Percentiles rank a stretch among this genome's conserved stretches.
Evolutionary conservation across 2,888 invertebrate species (phyloP).

Genomic region (Ypsolopha sequella): DNA sequence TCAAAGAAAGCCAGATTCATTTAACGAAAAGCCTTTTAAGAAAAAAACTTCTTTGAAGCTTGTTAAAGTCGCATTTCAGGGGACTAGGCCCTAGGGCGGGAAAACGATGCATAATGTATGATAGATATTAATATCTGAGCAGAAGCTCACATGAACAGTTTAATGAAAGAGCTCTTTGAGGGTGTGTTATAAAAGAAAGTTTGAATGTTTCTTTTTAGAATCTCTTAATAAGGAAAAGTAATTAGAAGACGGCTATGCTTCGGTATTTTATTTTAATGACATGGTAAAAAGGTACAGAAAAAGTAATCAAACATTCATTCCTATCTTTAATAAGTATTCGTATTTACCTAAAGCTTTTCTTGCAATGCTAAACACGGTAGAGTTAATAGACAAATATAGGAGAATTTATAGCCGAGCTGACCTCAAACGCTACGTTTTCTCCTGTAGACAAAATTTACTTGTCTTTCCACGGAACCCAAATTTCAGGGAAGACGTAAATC

Average conservation of each 20-base stretch:
- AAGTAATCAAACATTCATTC: too few species aligned
- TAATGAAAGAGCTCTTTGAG: background rate
- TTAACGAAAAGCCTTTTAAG: constrained; percentile 48
- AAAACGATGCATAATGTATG: constrained; percentile 24
- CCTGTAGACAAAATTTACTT: too few species aligned
- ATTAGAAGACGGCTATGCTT: background rate
- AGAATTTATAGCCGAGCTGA: too few species aligned
- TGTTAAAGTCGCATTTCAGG: constrained; percentile 46
- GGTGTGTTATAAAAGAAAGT: background rate
- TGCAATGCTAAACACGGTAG: too few species aligned
- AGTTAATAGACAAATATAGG: too few species aligned
- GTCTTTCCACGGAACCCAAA: too few species aligned
- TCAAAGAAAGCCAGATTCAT: constrained; percentile 54
- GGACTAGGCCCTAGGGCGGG: constrained; percentile 33
- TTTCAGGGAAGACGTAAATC: too few species aligned
- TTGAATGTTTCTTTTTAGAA: background rate
- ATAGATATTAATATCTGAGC: constrained; percentile 2
- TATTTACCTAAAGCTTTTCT: too few species aligned
- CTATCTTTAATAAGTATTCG: too few species aligned
- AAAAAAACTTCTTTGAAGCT: constrained; percentile 49
- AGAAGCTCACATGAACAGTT: constrained; percentile 2
- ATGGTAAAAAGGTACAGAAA: too few species aligned
- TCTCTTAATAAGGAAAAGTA: background rate
- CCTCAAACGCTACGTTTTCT: too few species aligned
- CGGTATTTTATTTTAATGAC: too few species aligned